Percentiles rank a stretch among this genome's conserved stretches.
phyloP scores from a whole-genome alignment of 23 tunicate genomes.

The Trididemnum miniatum region DNA sequence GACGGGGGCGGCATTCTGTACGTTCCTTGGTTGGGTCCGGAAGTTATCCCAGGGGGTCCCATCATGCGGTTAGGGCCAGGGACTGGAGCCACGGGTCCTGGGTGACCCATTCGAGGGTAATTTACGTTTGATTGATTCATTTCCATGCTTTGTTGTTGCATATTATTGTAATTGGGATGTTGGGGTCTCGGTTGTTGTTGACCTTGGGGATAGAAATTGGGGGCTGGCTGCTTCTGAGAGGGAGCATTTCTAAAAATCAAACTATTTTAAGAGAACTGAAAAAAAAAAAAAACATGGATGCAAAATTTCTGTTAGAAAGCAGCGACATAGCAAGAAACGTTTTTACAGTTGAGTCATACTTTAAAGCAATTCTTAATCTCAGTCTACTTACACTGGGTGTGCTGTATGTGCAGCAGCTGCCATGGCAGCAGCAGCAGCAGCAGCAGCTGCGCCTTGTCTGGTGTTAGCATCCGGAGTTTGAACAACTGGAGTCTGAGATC shows the following conservation, averaged over 20 bases:
- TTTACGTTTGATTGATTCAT: conserved; percentile 41
- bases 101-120: conserved; percentile 60
- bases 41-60: conserved; percentile 49
- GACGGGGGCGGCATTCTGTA: conserved; percentile 31
- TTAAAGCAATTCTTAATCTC: background rate
- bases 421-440: conserved; percentile 85
- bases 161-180: conserved; percentile 29
- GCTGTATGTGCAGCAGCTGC: conserved; percentile 94
- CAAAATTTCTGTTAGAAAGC: too few relatives aligned
- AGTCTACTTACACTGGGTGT: conserved; percentile 56
- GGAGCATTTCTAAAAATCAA: conserved; percentile 2
- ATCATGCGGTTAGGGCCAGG: conserved; percentile 43
- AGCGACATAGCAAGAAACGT: background rate
- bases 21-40: conserved; percentile 25
- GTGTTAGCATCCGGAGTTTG: conserved; percentile 14
- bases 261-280: too few relatives aligned
- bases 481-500: conserved; percentile 31
- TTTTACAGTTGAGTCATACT: background rate
- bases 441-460: conserved; percentile 84
- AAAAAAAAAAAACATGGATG: background rate
- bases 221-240: conserved; percentile 9
- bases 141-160: conserved; percentile 31
- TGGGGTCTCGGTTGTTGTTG: conserved; percentile 6
- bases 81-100: conserved; percentile 27
- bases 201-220: conserved; percentile 42